Conservation (phyloP, 2,888 invertebrate species). For the Aplocera efformata region DNA sequence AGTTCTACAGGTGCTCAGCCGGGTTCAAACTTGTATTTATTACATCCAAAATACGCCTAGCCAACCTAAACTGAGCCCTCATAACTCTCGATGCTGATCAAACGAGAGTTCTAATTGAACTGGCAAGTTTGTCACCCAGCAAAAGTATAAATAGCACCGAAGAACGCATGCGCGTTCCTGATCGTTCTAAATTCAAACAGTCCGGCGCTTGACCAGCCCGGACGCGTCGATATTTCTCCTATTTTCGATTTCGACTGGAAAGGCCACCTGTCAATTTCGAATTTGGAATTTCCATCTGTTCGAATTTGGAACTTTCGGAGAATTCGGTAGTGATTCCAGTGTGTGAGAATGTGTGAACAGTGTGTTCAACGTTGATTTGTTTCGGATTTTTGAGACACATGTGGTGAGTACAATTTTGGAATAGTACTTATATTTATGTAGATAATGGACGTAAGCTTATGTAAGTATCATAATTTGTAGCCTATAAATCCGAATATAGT, state of each 20-base stretch:
- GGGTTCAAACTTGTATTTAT: conserved; percentile 41
- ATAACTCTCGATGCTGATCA: background rate
- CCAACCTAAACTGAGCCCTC: conserved; percentile 16
- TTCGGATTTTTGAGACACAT: conserved; percentile 49
- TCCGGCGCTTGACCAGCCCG: conserved; percentile 64
- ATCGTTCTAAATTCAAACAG: conserved; percentile 62
- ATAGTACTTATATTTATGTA: conserved; percentile 15
- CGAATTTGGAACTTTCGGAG: background rate
- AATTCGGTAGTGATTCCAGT: conserved; percentile 37
- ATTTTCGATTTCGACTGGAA: conserved; percentile 64
- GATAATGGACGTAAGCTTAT: conserved; percentile 15
- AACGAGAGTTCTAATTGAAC: conserved; percentile 32
- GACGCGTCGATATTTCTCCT: conserved; percentile 47
- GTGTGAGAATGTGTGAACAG: conserved; percentile 70
- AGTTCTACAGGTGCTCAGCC: conserved; percentile 29
- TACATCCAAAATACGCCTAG: conserved; percentile 43
- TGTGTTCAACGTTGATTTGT: conserved; percentile 60
- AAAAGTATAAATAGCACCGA: conserved; percentile 61
- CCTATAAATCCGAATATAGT: too few relatives aligned
- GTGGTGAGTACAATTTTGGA: conserved; percentile 42
- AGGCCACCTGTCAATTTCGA: conserved; percentile 49
- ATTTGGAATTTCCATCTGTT: conserved; percentile 22
- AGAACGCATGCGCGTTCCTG: conserved; percentile 47
- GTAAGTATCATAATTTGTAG: conserved; percentile 10
- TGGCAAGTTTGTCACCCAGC: conserved; percentile 54